Conservation (phyloP, 2,113 vertebrate genomes). For the Ochotona curzoniae region DNA sequence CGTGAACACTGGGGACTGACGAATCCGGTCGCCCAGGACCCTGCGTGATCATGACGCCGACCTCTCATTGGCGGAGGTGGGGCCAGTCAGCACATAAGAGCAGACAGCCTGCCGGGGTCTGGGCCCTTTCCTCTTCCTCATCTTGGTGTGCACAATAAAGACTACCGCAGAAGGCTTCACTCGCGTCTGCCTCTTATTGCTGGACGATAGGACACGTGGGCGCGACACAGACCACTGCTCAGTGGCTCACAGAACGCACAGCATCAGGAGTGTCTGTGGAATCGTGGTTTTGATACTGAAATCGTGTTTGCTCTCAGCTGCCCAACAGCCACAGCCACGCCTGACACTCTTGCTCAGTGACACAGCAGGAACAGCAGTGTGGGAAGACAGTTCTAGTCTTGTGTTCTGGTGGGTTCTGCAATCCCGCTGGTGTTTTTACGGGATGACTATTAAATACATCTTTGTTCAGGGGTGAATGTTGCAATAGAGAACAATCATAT, state of each 20-base stretch:
- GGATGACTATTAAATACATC: background rate
- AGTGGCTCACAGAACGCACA: fast-evolving
- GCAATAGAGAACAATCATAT: background rate
- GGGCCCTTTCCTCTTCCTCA: too few species aligned
- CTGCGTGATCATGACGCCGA: too few species aligned
- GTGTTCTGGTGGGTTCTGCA: background rate
- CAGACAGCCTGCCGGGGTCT: too few species aligned
- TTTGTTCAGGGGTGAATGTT: background rate
- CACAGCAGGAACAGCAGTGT: background rate
- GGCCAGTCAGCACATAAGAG: too few species aligned
- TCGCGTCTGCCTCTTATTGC: too few species aligned
- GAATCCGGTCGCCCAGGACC: too few species aligned
- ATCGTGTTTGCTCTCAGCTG: conserved; percentile 54
- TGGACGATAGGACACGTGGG: too few species aligned
- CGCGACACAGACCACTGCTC: background rate
- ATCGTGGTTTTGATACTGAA: conserved; percentile 28
- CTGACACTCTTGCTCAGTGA: conserved; percentile 46
- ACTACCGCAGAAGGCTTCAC: too few species aligned
- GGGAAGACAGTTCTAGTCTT: conserved; percentile 39
- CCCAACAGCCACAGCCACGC: conserved; percentile 42
- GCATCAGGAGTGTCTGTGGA: conserved; percentile 48
- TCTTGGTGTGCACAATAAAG: too few species aligned
- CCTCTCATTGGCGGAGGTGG: too few species aligned
- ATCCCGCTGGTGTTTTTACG: background rate
- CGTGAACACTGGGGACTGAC: too few species aligned